Conservation (phyloP, 53 echinoderm and acorn worm genomes). For the Actinopyga echinites region DNA sequence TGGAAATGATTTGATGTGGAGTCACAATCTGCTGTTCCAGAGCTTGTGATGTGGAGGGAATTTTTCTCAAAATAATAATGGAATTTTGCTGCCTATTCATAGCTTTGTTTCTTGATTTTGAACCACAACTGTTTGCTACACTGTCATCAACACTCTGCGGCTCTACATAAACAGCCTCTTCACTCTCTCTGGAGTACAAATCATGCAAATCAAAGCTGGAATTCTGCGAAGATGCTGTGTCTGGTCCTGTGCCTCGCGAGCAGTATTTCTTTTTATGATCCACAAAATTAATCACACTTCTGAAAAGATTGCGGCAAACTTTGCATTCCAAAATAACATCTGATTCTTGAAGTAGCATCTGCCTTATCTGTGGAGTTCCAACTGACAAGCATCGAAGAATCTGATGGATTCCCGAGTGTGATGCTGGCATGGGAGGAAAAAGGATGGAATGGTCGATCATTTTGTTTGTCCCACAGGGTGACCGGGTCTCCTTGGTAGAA, state of each 20-base stretch:
- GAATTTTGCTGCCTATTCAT: conserved; percentile 41
- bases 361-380: conserved; percentile 70
- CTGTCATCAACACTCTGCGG: conserved; percentile 43
- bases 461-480: background rate
- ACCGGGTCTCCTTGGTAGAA: background rate
- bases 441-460: conserved; percentile 45
- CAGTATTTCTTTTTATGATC: conserved; percentile 93
- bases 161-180: conserved; percentile 63
- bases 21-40: conserved; percentile 86
- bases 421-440: conserved; percentile 68
- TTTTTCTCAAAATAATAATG: conserved; percentile 69
- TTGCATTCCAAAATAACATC: conserved; percentile 91
- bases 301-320: conserved; percentile 82
- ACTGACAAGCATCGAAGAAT: conserved; percentile 75
- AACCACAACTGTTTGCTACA: background rate
- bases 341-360: conserved; percentile 79
- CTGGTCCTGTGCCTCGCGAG: conserved; percentile 28
- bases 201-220: conserved; percentile 49
- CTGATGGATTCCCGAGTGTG: conserved; percentile 82
- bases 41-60: conserved; percentile 80
- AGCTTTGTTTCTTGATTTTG: conserved; percentile 28
- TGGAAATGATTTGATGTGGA: conserved; percentile 75
- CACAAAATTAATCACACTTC: conserved; percentile 85
- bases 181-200: conserved; percentile 59
- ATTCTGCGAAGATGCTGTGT: conserved; percentile 11